Base-by-base conservation (phyloP, 2,797 vertebrate genomes). In the Sylvia borin region DNA sequence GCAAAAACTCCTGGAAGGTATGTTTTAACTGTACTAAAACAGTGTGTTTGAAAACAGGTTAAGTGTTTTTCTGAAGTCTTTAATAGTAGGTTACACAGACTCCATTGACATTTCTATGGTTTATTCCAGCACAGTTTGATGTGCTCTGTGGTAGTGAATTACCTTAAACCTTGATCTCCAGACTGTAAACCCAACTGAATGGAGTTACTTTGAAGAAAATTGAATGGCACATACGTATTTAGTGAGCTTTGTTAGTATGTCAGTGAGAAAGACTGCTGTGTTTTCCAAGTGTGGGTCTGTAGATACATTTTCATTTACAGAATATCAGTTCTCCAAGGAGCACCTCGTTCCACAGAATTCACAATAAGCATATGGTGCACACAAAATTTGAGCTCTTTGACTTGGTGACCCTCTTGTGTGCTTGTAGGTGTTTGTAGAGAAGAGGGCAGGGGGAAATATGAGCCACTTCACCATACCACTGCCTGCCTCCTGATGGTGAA, bases 1-100 rank as follows among this genome's bases (percentile, higher is more conserved):
- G 90, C 99, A 99, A 96, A 99, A 99, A 88, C 96, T 99, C 81
- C 92, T 99, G 43, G 99, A 99, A 99, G 99, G 99, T 99, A 98
- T 64, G 97, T 90, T 95, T 91, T 62, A 40, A 71, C 21, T 95
- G 26, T 82, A 17, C 9, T 45, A 20, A 57, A 85, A 38, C 20
- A 73, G 9, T 4, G 3, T 38, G 9, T 87, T 27, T 42, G n/a
- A 66, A 88, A 79, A 64, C 13, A 82, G 8, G 20, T 13, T n/a
- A 36, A 55, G 11, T 57, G 7, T 73, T 76, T 81, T 68, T 81
- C 40, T 79, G 29, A 86, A 40, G 36, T 54, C n/a, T 53, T 73
- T 48, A 73, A 34, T n/a, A 67, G 27, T 40, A 62, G 15, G 4
- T 67, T 89, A 20, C 6, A 29, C 11, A 50, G 80, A 19, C 27